A percentile compares a stretch with the other conserved stretches of the same genome.
phyloP scores from a whole-genome alignment of 1,140 invertebrate species.

The Brachionus manjavacas region DNA sequence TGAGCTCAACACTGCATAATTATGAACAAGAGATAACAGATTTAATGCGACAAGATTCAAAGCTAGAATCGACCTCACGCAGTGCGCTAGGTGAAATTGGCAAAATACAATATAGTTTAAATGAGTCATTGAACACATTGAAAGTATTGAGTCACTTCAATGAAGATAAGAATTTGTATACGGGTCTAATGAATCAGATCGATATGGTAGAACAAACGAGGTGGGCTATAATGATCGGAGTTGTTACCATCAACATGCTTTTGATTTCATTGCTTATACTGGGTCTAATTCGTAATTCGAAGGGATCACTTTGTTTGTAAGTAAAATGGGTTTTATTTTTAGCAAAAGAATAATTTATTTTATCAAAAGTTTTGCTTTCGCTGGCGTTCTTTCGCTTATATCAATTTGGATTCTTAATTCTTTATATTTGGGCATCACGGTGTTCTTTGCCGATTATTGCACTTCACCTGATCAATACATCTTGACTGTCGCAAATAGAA shows the following conservation, averaged over 20 bases:
- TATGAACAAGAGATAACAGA: background rate
- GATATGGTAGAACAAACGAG: slow-evolving; percentile 6
- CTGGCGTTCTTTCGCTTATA: slow-evolving; percentile 26
- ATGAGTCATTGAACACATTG: background rate
- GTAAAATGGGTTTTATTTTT: background rate
- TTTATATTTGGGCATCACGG: slow-evolving; percentile 30
- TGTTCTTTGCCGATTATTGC: slow-evolving; percentile 38
- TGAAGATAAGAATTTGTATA: slow-evolving; percentile 11
- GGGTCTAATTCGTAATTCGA: slow-evolving; percentile 27
- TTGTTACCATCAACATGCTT: slow-evolving; percentile 32
- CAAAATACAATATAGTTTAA: background rate
- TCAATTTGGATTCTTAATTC: slow-evolving; percentile 37
- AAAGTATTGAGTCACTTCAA: background rate
- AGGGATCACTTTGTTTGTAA: slow-evolving; percentile 40
- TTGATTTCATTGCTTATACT: slow-evolving; percentile 5
- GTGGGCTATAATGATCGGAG: slow-evolving; percentile 41
- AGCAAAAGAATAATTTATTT: background rate
- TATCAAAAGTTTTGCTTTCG: slow-evolving; percentile 29
- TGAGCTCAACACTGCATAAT: background rate
- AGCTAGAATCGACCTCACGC: background rate
- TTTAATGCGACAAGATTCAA: background rate
- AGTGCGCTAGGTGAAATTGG: background rate
- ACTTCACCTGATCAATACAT: slow-evolving; percentile 32
- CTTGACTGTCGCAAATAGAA: slow-evolving; percentile 15
- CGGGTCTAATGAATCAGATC: background rate